phyloP scores from a whole-genome alignment of 2,797 vertebrate species.

The Gallirallus australis region DNA sequence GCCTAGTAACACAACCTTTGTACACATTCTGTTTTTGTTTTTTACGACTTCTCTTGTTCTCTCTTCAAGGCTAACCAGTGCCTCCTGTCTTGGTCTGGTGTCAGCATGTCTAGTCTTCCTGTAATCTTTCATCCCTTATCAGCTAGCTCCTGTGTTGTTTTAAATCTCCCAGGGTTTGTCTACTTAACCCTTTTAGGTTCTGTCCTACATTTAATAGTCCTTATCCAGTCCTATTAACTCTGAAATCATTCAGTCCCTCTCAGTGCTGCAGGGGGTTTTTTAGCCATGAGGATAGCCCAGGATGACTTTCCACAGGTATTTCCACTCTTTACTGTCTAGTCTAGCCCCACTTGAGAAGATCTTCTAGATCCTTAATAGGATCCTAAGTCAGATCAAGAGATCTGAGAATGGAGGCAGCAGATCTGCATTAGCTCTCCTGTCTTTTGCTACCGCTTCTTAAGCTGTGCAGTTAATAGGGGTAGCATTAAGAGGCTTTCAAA shows the following conservation, averaged over 20 bases:
- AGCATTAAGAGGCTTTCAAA: constrained; percentile 23
- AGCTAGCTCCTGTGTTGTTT: too few relatives aligned
- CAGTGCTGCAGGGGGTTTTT: not conserved
- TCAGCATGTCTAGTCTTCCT: too few relatives aligned
- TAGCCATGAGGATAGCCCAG: not conserved
- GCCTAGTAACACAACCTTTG: too few relatives aligned
- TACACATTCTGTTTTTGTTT: too few relatives aligned
- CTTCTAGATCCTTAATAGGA: not conserved
- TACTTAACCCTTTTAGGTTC: too few relatives aligned
- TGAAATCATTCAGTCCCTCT: not conserved
- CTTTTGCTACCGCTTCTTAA: not conserved
- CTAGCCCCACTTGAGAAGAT: not conserved
- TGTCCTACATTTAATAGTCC: not conserved
- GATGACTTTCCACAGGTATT: not conserved
- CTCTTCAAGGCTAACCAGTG: too few relatives aligned
- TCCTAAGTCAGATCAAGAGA: not conserved
- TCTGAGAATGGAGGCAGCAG: not conserved
- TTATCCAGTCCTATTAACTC: not conserved
- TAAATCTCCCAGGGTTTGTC: too few relatives aligned
- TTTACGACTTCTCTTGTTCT: too few relatives aligned
- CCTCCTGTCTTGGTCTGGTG: too few relatives aligned
- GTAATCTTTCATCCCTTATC: too few relatives aligned
- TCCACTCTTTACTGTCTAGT: not conserved
- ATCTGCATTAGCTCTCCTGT: not conserved
- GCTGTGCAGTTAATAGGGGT: not conserved